Percentiles rank a stretch among this genome's conserved stretches.
phyloP scores from a whole-genome alignment of 2,888 invertebrate species.

The Dione vanillae region DNA sequence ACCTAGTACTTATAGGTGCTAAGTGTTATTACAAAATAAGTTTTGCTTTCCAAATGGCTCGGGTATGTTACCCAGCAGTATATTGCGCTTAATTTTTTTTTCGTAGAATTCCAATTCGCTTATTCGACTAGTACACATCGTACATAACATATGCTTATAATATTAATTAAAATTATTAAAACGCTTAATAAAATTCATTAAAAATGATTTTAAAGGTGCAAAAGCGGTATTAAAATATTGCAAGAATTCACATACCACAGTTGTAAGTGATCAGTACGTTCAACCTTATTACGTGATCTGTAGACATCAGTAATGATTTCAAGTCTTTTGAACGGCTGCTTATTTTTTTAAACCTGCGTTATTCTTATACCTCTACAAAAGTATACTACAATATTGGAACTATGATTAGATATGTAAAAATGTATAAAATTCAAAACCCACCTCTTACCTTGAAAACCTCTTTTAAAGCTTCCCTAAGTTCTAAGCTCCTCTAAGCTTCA shows the following conservation, averaged over 20 bases:
- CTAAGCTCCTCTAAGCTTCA: too few relatives aligned
- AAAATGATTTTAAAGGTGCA: not conserved
- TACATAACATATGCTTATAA: too few relatives aligned
- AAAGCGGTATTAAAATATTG: conserved; percentile 24
- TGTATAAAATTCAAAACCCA: too few relatives aligned
- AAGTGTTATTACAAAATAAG: conserved; percentile 7
- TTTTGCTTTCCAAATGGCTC: conserved; percentile 1
- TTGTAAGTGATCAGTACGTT: conserved; percentile 34
- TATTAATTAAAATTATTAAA: too few relatives aligned
- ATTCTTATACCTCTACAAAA: too few relatives aligned
- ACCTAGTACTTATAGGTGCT: conserved; percentile 3
- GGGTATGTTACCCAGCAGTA: not conserved
- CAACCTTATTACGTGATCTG: conserved; percentile 42
- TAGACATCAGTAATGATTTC: conserved; percentile 9
- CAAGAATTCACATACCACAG: not conserved
- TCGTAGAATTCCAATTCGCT: not conserved
- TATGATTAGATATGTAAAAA: too few relatives aligned
- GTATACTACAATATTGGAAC: not conserved
- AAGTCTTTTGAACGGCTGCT: conserved; percentile 23
- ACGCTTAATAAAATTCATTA: too few relatives aligned
- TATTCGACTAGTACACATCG: too few relatives aligned
- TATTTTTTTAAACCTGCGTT: too few relatives aligned
- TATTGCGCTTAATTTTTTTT: too few relatives aligned
- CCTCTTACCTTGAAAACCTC: too few relatives aligned
- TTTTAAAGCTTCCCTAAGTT: too few relatives aligned